Conservation (phyloP, 2,888 invertebrate genomes). For the Hermaeophaga mercurialis region DNA sequence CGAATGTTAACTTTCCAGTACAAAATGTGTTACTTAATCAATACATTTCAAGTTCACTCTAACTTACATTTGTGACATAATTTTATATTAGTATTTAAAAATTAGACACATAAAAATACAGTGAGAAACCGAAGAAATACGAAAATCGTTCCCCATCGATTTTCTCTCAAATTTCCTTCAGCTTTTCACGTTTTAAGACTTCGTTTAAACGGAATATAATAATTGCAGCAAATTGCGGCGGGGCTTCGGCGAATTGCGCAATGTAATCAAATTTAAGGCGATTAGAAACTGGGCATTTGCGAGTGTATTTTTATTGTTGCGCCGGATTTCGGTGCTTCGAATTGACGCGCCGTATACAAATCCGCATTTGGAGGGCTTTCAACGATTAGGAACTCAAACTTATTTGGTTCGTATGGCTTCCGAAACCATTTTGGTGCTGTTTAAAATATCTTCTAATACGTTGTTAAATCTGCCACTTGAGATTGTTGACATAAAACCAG, state of each 20-base stretch:
- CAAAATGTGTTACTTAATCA: too few relatives aligned
- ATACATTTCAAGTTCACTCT: too few relatives aligned
- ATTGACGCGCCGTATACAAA: slow-evolving; percentile 37
- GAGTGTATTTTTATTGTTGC: slow-evolving; percentile 51
- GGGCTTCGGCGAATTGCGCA: slow-evolving; percentile 34
- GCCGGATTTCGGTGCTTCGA: slow-evolving; percentile 43
- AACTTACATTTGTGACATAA: too few relatives aligned
- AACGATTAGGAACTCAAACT: slow-evolving; percentile 54
- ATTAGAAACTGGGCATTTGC: slow-evolving; percentile 43
- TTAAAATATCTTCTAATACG: slow-evolving; percentile 41
- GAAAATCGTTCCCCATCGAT: too few relatives aligned
- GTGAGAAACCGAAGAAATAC: too few relatives aligned
- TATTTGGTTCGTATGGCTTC: slow-evolving; percentile 52
- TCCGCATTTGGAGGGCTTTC: slow-evolving; percentile 25
- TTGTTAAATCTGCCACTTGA: slow-evolving; percentile 36
- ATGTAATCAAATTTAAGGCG: slow-evolving; percentile 46
- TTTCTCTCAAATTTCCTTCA: too few relatives aligned
- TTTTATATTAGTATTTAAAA: too few relatives aligned
- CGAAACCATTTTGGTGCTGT: slow-evolving; percentile 52
- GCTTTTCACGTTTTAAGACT: background rate
- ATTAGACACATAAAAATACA: too few relatives aligned
- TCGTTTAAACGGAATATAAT: too few relatives aligned
- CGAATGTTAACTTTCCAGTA: too few relatives aligned
- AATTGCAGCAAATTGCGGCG: slow-evolving; percentile 39
- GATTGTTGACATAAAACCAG: slow-evolving; percentile 30